phyloP scores from a whole-genome alignment of 23 tunicate genomes.

The Ciona savignyi region DNA sequence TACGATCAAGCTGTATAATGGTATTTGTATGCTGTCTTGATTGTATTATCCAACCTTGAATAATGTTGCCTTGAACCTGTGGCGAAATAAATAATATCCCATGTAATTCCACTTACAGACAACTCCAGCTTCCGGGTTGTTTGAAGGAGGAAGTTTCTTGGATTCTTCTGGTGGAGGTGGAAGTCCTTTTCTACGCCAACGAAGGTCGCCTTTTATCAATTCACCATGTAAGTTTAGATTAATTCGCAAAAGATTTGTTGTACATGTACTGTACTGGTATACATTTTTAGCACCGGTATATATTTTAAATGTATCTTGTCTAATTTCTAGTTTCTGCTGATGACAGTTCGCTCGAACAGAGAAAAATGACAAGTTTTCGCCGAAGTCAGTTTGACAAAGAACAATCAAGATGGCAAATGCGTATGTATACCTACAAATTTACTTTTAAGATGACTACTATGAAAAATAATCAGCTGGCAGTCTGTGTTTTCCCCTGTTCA shows the following conservation, averaged over 20 bases:
- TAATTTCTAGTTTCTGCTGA: not conserved
- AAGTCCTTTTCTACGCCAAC: not conserved
- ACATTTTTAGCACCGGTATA: too few relatives aligned
- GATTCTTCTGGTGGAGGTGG: not conserved
- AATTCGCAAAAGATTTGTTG: too few relatives aligned
- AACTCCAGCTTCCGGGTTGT: not conserved
- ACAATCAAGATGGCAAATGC: not conserved
- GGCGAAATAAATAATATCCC: not conserved
- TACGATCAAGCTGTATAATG: too few relatives aligned
- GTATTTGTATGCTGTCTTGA: too few relatives aligned
- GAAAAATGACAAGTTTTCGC: not conserved
- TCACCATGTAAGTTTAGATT: conserved; percentile 1
- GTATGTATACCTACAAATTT: not conserved
- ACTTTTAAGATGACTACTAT: too few relatives aligned
- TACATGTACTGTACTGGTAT: too few relatives aligned
- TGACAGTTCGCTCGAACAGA: not conserved
- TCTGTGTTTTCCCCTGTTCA: too few relatives aligned
- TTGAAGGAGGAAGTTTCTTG: not conserved
- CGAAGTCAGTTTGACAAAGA: not conserved
- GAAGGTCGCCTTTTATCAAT: not conserved
- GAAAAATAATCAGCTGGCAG: too few relatives aligned
- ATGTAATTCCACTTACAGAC: not conserved
- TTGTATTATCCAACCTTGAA: too few relatives aligned
- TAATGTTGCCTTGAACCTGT: not conserved
- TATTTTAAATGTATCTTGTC: not conserved